Evolutionary conservation across 2,113 vertebrate species (phyloP).

Genomic region (Phyllostomus hastatus): DNA sequence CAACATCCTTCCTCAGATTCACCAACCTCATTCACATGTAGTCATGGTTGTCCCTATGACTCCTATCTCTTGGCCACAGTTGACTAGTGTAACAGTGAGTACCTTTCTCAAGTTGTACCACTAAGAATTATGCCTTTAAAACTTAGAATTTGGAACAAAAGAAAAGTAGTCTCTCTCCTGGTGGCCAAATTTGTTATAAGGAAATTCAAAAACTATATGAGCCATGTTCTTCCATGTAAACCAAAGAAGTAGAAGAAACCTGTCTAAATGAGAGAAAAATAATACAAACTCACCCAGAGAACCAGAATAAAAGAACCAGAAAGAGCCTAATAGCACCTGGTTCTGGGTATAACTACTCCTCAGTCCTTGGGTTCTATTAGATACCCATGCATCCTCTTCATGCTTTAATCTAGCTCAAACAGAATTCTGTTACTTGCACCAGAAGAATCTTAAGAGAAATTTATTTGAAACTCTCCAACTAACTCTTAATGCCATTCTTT

Average conservation of each 20-base stretch:
- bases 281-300: not conserved
- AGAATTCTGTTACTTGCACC: not conserved
- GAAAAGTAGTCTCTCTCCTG: not conserved
- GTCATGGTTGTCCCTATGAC: not conserved
- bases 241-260: not conserved
- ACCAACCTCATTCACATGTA: not conserved
- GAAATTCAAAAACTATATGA: not conserved
- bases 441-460: not conserved
- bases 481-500: not conserved
- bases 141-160: slow-evolving; percentile 15
- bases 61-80: not conserved
- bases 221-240: not conserved
- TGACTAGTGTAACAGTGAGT: not conserved
- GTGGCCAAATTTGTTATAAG: not conserved
- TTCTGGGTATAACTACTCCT: not conserved
- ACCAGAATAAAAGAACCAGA: not conserved
- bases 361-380: not conserved
- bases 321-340: not conserved
- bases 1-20: not conserved
- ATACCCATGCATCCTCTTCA: not conserved
- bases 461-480: not conserved
- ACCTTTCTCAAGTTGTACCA: not conserved
- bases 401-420: not conserved
- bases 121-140: not conserved
- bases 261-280: not conserved